A percentile compares a stretch with the other conserved stretches of the same genome.
phyloP scores from a whole-genome alignment of 1,140 invertebrate genomes.

The Orius insidiosus region DNA sequence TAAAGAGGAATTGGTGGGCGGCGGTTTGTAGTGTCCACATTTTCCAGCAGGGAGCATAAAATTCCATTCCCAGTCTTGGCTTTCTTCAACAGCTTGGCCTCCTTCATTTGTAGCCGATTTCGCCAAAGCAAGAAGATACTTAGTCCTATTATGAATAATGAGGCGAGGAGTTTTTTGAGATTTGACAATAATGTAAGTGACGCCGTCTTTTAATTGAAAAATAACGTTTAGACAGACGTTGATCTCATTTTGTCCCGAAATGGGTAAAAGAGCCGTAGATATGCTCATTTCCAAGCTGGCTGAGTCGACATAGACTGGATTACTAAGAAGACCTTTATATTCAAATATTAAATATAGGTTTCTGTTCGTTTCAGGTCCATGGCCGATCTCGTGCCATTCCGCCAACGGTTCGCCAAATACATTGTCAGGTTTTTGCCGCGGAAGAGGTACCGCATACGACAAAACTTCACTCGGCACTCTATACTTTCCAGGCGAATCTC shows the following conservation, averaged over 20 bases:
- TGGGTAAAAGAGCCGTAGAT: constrained; percentile 5
- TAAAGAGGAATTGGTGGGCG: neutral
- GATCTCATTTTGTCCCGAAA: neutral
- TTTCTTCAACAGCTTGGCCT: constrained; percentile 9
- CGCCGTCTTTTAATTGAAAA: constrained; percentile 28
- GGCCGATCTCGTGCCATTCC: constrained; percentile 17
- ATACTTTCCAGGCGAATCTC: constrained; percentile 1
- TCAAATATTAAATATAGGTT: constrained; percentile 15
- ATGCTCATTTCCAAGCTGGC: constrained; percentile 3
- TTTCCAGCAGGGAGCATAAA: constrained; percentile 11
- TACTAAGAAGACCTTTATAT: constrained; percentile 10
- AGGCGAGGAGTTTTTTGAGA: constrained; percentile 38
- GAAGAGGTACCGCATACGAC: constrained; percentile 6
- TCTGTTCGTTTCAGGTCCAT: constrained; percentile 10
- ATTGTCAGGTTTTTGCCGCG: neutral
- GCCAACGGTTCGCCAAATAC: constrained; percentile 11
- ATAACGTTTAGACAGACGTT: constrained; percentile 12
- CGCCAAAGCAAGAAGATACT: constrained; percentile 20
- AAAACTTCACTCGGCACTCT: constrained; percentile 8
- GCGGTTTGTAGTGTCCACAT: constrained; percentile 5
- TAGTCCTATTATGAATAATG: constrained; percentile 32
- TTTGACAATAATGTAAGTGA: constrained; percentile 37
- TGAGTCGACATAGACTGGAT: constrained; percentile 14
- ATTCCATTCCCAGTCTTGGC: constrained; percentile 16
- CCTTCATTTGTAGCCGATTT: constrained; percentile 14